Evolutionary conservation across 2,113 vertebrate species (phyloP).

Genomic region (Peromyscus californicus): DNA sequence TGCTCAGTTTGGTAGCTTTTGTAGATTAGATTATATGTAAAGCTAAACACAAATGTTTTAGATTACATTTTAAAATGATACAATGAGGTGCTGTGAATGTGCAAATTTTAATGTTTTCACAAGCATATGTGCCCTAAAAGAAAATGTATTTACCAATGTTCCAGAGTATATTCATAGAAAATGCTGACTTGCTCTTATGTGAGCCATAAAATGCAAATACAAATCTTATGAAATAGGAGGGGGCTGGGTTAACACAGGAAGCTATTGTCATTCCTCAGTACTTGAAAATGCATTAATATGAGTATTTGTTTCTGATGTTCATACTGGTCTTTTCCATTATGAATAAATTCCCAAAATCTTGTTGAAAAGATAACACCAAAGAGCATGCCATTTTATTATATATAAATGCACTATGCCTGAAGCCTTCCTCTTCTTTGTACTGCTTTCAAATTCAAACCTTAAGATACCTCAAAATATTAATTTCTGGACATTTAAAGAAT

Average conservation of each 20-base stretch:
- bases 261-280: background rate
- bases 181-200: background rate
- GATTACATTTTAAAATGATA: background rate
- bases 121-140: background rate
- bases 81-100: background rate
- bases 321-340: background rate
- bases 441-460: background rate
- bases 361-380: background rate
- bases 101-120: background rate
- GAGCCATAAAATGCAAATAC: conserved; percentile 1
- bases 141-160: background rate
- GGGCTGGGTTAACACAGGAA: background rate
- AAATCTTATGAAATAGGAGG: background rate
- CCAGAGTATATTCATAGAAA: background rate
- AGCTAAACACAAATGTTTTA: conserved; percentile 15
- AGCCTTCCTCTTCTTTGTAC: background rate
- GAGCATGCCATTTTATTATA: background rate
- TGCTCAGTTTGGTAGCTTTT: background rate
- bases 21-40: background rate
- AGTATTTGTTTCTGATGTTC: background rate
- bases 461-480: background rate
- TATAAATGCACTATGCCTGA: background rate
- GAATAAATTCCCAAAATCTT: conserved; percentile 13
- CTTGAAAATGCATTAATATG: background rate
- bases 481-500: background rate